phyloP scores from a whole-genome alignment of 1,140 invertebrate genomes.

The Babylonia areolata region DNA sequence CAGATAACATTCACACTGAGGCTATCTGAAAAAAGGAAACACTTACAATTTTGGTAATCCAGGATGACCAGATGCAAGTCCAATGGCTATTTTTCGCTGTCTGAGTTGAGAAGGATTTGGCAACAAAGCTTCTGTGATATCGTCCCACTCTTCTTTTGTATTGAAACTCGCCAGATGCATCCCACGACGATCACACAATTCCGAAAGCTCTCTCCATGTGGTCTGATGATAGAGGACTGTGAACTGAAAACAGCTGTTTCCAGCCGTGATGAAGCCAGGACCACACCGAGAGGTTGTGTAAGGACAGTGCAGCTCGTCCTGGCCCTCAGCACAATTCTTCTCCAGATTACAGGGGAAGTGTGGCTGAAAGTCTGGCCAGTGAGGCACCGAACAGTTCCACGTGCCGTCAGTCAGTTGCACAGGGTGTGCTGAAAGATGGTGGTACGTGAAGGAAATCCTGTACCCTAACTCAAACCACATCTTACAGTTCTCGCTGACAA shows the following conservation, averaged over 20 bases:
- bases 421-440: not conserved
- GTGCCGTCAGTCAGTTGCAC: not conserved
- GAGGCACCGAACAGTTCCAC: slow-evolving; percentile 13
- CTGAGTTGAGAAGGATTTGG: not conserved
- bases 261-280: not conserved
- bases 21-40: no score
- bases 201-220: not conserved
- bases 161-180: slow-evolving; percentile 7
- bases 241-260: not conserved
- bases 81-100: no score
- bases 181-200: not conserved
- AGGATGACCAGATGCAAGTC: no score
- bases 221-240: not conserved
- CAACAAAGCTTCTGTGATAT: not conserved
- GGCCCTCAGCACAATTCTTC: not conserved
- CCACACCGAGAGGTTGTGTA: not conserved
- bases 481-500: not conserved
- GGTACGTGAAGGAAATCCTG: not conserved
- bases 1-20: no score
- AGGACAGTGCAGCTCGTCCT: slow-evolving; percentile 13
- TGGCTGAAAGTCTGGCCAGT: not conserved
- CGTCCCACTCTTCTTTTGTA: not conserved
- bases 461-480: not conserved
- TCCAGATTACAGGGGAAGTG: not conserved
- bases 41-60: no score